Evolutionary conservation across 2,888 invertebrate genomes (phyloP), one percentile per base, ranked within the genome.

Genomic region (Tachystola acroxantha): DNA sequence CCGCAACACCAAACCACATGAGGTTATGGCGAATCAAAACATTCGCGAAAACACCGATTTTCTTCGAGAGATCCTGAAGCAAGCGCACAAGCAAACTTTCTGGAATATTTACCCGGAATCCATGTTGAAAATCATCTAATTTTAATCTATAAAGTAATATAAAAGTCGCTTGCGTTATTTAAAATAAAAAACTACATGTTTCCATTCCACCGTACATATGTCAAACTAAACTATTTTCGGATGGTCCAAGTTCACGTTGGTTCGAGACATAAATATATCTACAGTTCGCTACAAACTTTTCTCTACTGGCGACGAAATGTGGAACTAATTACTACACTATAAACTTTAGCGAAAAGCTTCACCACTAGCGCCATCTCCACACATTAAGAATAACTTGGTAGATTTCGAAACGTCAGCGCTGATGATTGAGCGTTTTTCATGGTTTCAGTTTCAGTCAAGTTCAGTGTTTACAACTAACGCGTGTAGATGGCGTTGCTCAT

Each of bases 181-280:
- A 72, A 76, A 79, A 78, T 78, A 81, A 78, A 79, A 33, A 79
- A 74, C 86, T 84, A 85, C 84, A 86, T 85, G 77, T 73, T 85
- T 72, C 75, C 61, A 65, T 85, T 72, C 75, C 61, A 65, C 69
- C 73, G 69, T 73, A 64, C 73, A 74, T 82, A 79, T 85, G 85
- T 85, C 85, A 84, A 84, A 85, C 76, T 73, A 63, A 66, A 82
- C 84, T 85, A 85, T 86, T 86, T 85, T 73, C 53, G 78, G 74
- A 73, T 54, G 57, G 64, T 72, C 24, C 81, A 84, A 84, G 85
- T 81, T 85, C 85, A 80, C 76, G 74, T 67, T 68, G 70, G 71
- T 67, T 64, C 43, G 60, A 60, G 62, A 60, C 65, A 61, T 67
- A 76, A 72, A 73, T 73, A 75, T 62, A 53, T 57, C 57, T 24